phyloP scores from a whole-genome alignment of 2,113 vertebrate genomes.

The Zingel zingel region DNA sequence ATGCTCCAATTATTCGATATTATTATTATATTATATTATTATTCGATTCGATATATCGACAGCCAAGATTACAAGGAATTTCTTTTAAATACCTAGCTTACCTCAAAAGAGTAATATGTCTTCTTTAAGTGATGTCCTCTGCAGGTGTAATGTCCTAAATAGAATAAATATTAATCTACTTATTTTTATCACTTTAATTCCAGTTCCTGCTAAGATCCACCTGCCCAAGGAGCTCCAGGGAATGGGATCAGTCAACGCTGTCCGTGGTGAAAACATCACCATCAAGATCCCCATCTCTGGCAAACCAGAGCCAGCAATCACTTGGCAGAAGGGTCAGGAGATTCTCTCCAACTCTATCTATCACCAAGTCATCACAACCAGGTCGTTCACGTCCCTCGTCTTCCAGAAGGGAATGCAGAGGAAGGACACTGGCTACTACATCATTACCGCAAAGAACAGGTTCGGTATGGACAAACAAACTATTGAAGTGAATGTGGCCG shows the following conservation, averaged over 20 bases:
- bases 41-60: too few relatives aligned
- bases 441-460: constrained; percentile 97
- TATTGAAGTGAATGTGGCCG: constrained; percentile 95
- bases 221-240: constrained; percentile 96
- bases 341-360: constrained; percentile 94
- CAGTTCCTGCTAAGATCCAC: constrained; percentile 98
- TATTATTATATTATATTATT: too few relatives aligned
- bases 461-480: constrained; percentile 98
- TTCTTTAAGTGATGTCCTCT: not conserved
- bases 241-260: constrained; percentile 97
- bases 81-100: too few relatives aligned
- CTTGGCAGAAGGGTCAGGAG: constrained; percentile 99
- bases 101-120: too few relatives aligned
- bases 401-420: constrained; percentile 96
- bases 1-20: too few relatives aligned
- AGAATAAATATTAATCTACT: not conserved
- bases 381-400: constrained; percentile 97
- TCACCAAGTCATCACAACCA: constrained; percentile 97
- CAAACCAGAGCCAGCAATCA: constrained; percentile 94
- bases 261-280: constrained; percentile 93
- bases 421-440: constrained; percentile 96
- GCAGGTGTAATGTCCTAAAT: not conserved
- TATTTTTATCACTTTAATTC: constrained; percentile 53
- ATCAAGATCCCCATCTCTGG: constrained; percentile 98
- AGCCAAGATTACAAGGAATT: too few relatives aligned